Conservation (phyloP, 1,140 invertebrate genomes). For the Amyelois transitella region DNA sequence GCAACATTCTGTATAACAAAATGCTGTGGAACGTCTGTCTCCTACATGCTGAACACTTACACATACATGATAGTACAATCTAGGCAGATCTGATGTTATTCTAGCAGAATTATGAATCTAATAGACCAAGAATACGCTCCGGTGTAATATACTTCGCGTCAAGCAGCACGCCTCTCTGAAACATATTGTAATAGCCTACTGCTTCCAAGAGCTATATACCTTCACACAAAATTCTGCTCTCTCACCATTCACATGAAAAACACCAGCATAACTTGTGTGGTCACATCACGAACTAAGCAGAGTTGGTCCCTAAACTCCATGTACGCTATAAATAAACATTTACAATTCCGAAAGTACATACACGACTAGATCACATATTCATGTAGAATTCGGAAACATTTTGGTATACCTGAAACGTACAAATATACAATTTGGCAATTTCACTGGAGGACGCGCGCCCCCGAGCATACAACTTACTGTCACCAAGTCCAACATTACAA, state of each 20-base stretch:
- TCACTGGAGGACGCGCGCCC: conserved; percentile 27
- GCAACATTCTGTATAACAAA: conserved; percentile 45
- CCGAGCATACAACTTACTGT: conserved; percentile 23
- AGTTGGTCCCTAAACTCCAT: conserved; percentile 69
- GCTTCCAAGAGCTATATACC: conserved; percentile 56
- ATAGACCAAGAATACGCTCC: conserved; percentile 46
- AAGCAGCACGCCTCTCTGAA: conserved; percentile 64
- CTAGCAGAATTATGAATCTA: conserved; percentile 38
- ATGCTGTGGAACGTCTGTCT: conserved; percentile 18
- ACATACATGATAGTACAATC: conserved; percentile 33
- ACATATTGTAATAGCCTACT: conserved; percentile 68
- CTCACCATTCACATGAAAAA: conserved; percentile 16
- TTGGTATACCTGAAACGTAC: conserved; percentile 65
- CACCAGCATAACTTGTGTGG: conserved; percentile 2
- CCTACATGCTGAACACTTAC: conserved; percentile 30
- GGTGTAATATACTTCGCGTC: conserved; percentile 51
- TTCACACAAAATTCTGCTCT: conserved; percentile 40
- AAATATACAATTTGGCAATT: conserved; percentile 64
- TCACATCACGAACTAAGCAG: conserved; percentile 40
- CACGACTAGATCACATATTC: conserved; percentile 73
- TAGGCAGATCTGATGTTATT: conserved; percentile 58
- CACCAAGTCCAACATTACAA: conserved; percentile 33
- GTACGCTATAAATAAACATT: conserved; percentile 68
- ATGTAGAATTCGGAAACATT: conserved; percentile 73
- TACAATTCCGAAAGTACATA: conserved; percentile 74